Evolutionary conservation across 2,113 vertebrate species (phyloP).

Genomic region (Macroglossus sobrinus): DNA sequence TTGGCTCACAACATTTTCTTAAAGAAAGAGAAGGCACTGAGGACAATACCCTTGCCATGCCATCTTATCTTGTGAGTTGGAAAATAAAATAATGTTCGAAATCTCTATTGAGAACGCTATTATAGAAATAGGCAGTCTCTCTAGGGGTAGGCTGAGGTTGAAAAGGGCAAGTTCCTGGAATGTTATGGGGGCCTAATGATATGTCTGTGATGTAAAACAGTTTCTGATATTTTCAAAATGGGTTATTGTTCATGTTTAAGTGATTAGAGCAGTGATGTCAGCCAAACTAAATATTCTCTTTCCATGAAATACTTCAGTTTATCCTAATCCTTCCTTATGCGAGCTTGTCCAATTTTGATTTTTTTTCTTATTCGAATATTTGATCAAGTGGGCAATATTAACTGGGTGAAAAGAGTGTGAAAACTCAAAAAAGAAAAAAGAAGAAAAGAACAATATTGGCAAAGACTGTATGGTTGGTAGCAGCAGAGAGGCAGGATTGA

Average conservation of each 20-base stretch:
- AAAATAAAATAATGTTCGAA: constrained; percentile 23
- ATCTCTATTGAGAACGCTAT: background rate
- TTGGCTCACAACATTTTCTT: background rate
- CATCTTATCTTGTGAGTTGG: background rate
- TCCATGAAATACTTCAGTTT: constrained; percentile 20
- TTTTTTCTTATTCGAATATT: constrained; percentile 5
- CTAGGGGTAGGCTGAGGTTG: background rate
- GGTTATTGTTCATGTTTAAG: constrained; percentile 60
- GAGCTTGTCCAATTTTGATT: background rate
- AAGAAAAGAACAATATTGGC: background rate
- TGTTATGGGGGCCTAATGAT: constrained; percentile 37
- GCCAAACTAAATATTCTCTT: constrained; percentile 63
- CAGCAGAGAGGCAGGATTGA: background rate
- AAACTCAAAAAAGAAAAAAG: background rate
- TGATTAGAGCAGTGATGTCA: constrained; percentile 35
- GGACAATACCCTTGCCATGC: background rate
- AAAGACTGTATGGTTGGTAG: background rate
- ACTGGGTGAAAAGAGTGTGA: background rate
- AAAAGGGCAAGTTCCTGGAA: background rate
- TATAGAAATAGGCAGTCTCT: constrained; percentile 26
- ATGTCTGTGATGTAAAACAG: constrained; percentile 58
- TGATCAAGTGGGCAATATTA: background rate
- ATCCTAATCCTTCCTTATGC: constrained; percentile 17
- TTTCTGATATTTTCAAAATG: constrained; percentile 61
- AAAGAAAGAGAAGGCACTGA: background rate